These are phyloP conservation scores for Caenorhabditis sp. DNA, from an alignment of 2,888 invertebrate species.

Conservation along the genomic window DNA sequence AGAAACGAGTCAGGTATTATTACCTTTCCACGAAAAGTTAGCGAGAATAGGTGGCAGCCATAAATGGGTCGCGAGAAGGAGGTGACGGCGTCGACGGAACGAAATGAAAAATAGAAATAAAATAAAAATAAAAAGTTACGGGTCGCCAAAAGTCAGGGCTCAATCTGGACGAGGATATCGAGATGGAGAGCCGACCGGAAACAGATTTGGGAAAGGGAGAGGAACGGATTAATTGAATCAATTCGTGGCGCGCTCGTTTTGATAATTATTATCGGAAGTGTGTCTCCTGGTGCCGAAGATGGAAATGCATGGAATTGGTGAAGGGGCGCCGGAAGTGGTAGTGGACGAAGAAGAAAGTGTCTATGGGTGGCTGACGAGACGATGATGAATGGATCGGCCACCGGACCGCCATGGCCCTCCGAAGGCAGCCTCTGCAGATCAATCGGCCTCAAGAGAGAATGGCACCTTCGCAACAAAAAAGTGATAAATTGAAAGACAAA, in stretches of 20 bases:
- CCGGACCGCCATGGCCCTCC: too few relatives aligned
- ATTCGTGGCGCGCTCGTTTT: too few relatives aligned
- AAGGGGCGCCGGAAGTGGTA: constrained; percentile 34
- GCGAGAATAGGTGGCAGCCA: constrained; percentile 15
- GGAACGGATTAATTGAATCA: constrained; percentile 22
- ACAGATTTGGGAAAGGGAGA: constrained; percentile 1
- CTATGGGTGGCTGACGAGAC: constrained; percentile 58
- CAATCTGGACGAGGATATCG: neutral
- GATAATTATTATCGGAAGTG: constrained; percentile 29
- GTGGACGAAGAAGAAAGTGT: constrained; percentile 29
- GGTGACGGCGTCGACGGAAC: constrained; percentile 15
- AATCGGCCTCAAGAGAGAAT: constrained; percentile 47
- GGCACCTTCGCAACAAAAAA: constrained; percentile 54
- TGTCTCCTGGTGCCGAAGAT: neutral
- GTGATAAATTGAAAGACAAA: constrained; percentile 40
- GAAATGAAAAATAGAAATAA: constrained; percentile 35
- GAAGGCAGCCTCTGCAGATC: too few relatives aligned
- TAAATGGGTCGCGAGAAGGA: constrained; percentile 29
- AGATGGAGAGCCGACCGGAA: neutral
- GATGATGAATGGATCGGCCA: constrained; percentile 55
- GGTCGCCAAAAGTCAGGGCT: constrained; percentile 8
- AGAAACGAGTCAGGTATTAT: constrained; percentile 14
- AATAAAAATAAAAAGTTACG: constrained; percentile 27
- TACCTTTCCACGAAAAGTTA: constrained; percentile 40
- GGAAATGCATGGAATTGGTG: constrained; percentile 27